Base-by-base conservation (phyloP, 2,888 invertebrate genomes). In the Luperina nickerlii region DNA sequence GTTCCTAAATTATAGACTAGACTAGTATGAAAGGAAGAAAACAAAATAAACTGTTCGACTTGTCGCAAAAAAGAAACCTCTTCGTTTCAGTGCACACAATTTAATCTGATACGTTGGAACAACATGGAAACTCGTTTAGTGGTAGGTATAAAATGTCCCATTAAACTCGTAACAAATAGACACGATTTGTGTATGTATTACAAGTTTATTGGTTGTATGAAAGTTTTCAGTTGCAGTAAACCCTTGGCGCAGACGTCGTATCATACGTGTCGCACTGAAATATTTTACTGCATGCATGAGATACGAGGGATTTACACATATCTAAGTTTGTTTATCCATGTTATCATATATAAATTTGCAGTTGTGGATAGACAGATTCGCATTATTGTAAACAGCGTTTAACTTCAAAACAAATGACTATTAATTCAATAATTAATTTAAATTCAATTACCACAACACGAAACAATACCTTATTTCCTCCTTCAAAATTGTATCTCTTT, bases 131-230 rank as follows among this genome's bases (percentile, higher is more conserved):
- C 88, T 85, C 85, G 87, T 89, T 88, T 57, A 73, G 15, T 60
- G 27, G 27, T 63, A 45, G 68, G 20, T 74, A 73, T 86, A 51
- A 74, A 78, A 66, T 71, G 87, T 84, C 85, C 87, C 90, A 92
- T 93, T 92, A 91, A 92, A 92, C 83, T 91, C 90, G 86, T 89
- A 88, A 89, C 90, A 88, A 89, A 90, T 89, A 79, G 81, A 82
- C 88, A 90, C 92, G 92, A 94, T 94, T 94, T 92, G 92, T 93
- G 87, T 92, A 87, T 89, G 87, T 87, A 87, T 89, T 84, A 82
- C 83, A 90, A 92, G 84, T 93, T 93, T 94, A 94, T 93, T 92
- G 92, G 92, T 88, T 90, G 89, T 87, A 87, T 87, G 87, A 87
- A 92, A 91, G 89, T 92, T 90, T 32, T 81, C 89, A 79, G 88